Base-by-base conservation (phyloP, 1,140 invertebrate species). In the Latrodectus geometricus region DNA sequence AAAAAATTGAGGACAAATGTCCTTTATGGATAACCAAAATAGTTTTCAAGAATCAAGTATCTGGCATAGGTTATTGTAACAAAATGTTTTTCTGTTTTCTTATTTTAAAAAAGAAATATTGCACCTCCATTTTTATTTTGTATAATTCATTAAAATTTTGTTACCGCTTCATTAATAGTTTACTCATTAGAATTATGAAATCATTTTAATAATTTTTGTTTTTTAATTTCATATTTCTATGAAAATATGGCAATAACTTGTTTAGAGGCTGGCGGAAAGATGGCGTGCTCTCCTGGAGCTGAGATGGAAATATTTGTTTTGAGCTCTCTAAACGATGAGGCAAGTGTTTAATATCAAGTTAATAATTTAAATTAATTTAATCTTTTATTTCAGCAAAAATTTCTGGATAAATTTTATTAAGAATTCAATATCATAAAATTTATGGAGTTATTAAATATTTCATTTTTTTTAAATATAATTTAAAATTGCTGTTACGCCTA, bases 401-500 rank as follows among this genome's bases (percentile, higher is more conserved):
- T 70, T 70, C 21, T 70, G 21, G 7, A 8, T 70, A 69, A 8
- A 69, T 21, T 3, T n/a, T 1, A 69, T 69, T 69, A 12, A 21
- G 21, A n/a, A n/a, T 69, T 11, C 68, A 4, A 11, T 69, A 21
- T 12, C 20, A 0, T 11, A 69, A 21, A 23, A 20, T 61, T 61
- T 17, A 61, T 61, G 17, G 54, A 84, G 48, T 76, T 77, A 20
- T 48, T 23, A 77, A 86, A 69, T 86, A 1, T 48, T 70, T 21
- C 21, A 49, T 86, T 86, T 86, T 82, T 75, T 84, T 65, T 52
- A 78, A 85, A 86, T 77, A 61, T 86, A 86, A 86, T 86, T 86
- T 86, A 77, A 86, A 86, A 86, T 86, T 73, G 66, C n/a, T 77
- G 83, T 86, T 86, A 86, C 83, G 83, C 83, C 83, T 86, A 86